Evolutionary conservation across 2,888 invertebrate genomes (phyloP).

Genomic region (Hemithea aestivaria): DNA sequence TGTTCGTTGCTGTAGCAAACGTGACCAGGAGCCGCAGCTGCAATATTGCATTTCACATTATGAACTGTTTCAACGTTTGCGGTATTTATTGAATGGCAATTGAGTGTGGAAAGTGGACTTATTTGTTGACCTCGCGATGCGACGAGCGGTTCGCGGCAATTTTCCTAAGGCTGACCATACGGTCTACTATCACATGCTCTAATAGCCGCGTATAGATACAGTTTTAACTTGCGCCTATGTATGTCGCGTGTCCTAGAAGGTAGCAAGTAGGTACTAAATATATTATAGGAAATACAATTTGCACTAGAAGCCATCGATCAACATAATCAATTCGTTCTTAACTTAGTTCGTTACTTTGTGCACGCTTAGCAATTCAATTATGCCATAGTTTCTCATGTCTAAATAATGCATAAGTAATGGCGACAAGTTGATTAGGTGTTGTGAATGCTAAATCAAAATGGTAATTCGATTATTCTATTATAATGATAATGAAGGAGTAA

Average conservation of each 20-base stretch:
- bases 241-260: slow-evolving; percentile 20
- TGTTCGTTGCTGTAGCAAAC: slow-evolving; percentile 95
- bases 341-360: no score
- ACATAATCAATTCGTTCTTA: no score
- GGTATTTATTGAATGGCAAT: slow-evolving; percentile 29
- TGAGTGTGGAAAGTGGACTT: slow-evolving; percentile 37
- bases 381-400: slow-evolving; percentile 33
- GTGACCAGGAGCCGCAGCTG: slow-evolving; percentile 91
- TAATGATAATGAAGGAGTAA: slow-evolving; percentile 48
- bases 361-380: slow-evolving; percentile 26
- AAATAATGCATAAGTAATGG: slow-evolving; percentile 34
- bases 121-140: slow-evolving; percentile 41
- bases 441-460: slow-evolving; percentile 49
- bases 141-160: slow-evolving; percentile 47
- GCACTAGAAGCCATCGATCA: slow-evolving; percentile 1
- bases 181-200: slow-evolving; percentile 55
- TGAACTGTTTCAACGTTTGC: slow-evolving; percentile 18
- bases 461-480: slow-evolving; percentile 55
- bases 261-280: background rate
- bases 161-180: slow-evolving; percentile 50
- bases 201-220: slow-evolving; percentile 46
- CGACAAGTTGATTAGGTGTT: slow-evolving; percentile 44
- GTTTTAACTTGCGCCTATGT: slow-evolving; percentile 42
- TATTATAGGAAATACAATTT: no score
- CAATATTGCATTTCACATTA: slow-evolving; percentile 22